phyloP scores from a whole-genome alignment of 2,797 vertebrate species.

The Anomalospiza imberbis region DNA sequence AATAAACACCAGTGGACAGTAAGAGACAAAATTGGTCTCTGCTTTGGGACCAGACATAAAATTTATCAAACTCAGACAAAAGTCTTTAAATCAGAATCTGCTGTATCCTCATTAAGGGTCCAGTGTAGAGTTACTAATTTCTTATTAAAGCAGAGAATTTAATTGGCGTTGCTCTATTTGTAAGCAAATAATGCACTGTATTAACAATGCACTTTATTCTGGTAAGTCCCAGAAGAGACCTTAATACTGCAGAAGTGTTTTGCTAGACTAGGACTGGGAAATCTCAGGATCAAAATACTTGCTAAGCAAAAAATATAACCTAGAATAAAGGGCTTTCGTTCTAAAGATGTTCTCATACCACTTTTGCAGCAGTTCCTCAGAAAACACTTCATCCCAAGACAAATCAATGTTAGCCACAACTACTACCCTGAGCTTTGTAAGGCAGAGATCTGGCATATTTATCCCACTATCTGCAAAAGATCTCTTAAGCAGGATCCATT shows the following conservation, averaged over 20 bases:
- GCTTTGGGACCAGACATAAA: not conserved
- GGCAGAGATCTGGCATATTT: not conserved
- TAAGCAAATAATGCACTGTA: not conserved
- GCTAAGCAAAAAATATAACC: constrained; percentile 17
- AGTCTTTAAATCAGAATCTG: constrained; percentile 11
- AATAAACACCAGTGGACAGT: not conserved
- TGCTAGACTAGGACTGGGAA: not conserved
- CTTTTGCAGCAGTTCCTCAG: not conserved
- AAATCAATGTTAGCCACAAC: not conserved
- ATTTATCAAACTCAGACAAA: not conserved
- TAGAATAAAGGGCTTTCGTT: not conserved
- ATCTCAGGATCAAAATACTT: constrained; percentile 13
- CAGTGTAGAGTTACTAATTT: not conserved
- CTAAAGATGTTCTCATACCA: not conserved
- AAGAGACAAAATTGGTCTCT: not conserved
- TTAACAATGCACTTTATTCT: constrained; percentile 47
- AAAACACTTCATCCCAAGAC: not conserved
- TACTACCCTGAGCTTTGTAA: not conserved
- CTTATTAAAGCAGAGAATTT: constrained; percentile 16
- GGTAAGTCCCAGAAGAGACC: not conserved
- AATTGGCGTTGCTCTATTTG: not conserved
- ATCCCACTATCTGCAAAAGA: not conserved
- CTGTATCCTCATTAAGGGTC: not conserved
- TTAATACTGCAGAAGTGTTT: constrained; percentile 24
- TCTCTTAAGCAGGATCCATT: not conserved